These are phyloP conservation scores for Alaudala cheleensis DNA, from an alignment of 2,113 vertebrate species.

Conservation along the genomic window DNA sequence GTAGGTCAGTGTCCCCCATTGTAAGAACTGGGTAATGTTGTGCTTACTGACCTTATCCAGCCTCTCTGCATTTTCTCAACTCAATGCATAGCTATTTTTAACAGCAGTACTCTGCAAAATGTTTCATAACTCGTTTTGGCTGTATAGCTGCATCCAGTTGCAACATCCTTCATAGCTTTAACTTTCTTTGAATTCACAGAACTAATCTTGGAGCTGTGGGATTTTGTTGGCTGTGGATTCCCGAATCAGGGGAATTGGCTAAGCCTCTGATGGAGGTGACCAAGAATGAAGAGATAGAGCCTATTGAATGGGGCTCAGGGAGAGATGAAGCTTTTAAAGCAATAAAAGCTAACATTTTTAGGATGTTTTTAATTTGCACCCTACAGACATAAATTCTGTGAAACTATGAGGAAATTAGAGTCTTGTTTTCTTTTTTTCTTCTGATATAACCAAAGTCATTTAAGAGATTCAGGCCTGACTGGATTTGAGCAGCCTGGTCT, in stretches of 20 bases:
- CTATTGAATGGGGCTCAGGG: neutral
- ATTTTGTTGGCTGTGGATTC: neutral
- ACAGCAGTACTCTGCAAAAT: conserved; percentile 46
- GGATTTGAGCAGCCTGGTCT: neutral
- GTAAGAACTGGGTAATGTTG: neutral
- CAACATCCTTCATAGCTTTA: neutral
- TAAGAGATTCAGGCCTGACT: neutral
- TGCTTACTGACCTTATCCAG: neutral
- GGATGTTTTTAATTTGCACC: neutral
- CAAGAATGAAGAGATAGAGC: neutral
- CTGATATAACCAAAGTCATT: neutral
- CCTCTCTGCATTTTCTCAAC: conserved; percentile 24
- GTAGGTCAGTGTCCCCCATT: neutral
- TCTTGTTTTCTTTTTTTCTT: neutral
- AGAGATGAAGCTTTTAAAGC: neutral
- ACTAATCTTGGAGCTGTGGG: neutral
- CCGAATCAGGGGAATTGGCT: neutral
- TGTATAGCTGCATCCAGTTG: conserved; percentile 35
- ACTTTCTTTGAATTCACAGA: neutral
- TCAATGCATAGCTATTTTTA: conserved; percentile 51
- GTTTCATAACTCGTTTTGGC: conserved; percentile 56
- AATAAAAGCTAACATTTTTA: neutral
- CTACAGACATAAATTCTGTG: neutral
- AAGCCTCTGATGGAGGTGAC: neutral
- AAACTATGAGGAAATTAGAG: neutral